Evolutionary conservation across 1,140 invertebrate genomes (phyloP), one percentile per base, ranked within the genome.

Genomic region (Latrodectus geometricus): DNA sequence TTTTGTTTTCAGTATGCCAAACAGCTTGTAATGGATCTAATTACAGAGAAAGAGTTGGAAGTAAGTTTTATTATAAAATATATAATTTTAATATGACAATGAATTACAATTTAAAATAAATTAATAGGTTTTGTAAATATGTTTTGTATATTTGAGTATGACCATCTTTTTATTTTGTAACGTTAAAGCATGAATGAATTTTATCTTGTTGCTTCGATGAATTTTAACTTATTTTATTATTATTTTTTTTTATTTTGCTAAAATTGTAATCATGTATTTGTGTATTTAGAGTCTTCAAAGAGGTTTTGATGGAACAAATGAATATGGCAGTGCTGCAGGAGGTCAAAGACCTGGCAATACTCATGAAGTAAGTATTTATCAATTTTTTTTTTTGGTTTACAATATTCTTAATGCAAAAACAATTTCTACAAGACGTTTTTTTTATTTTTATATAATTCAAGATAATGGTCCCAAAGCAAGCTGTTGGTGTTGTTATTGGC

Each of bases 21-120:
- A 90, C 96, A 98, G 90, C 93, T 99, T 89, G 97, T 99, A 4
- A 96, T 96, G 89, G 96, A 98, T 90, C 92, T 99, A 61, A 94
- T 98, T 78, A 95, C 95, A 4, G 95, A 97, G 89, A 97, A 97
- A 91, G 96, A 97, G 91, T 94, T 95, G 91, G 94, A 95, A 70
- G 87, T 88, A 84, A 75, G 87, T 78, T 17, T 35, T 61, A 21
- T n/a, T n/a, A 61, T 11, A 8, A 61, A 1, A 61, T 35, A 48
- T 14, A 12, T 54, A 15, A 8, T 49, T 74, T 50, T 14, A 9
- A 49, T 74, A 35, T 35, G 5, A 35, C 35, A 3, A 35, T 35
- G 35, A 35, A 3, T 35, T 35, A 35, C 2, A 35, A 35, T 35
- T 35, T 35, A 35, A 5, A 35, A 35, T 35, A 35, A 3, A 35